These are phyloP conservation scores for Xiphophorus maculatus DNA, from an alignment of 2,113 vertebrate genomes.

Conservation along the genomic window DNA sequence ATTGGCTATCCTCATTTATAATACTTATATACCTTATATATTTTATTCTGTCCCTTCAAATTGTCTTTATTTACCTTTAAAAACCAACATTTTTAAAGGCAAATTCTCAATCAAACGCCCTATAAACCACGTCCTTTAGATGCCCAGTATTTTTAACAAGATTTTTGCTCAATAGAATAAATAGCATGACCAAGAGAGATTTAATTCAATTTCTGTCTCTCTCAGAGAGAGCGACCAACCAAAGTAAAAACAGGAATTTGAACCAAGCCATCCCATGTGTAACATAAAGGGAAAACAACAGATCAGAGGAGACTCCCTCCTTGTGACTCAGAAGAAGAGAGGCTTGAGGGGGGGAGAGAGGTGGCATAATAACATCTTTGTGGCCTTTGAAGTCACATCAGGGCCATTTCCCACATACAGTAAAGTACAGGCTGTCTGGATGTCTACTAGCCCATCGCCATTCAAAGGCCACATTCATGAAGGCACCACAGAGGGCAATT, in stretches of 20 bases:
- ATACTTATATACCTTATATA: not conserved
- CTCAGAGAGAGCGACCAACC: slow-evolving; percentile 10
- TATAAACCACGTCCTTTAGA: slow-evolving; percentile 8
- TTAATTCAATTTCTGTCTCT: slow-evolving; percentile 21
- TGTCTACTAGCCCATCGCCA: slow-evolving; percentile 72
- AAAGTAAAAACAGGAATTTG: slow-evolving; percentile 32
- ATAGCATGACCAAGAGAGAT: not conserved
- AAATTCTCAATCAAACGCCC: not conserved
- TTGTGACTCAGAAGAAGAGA: slow-evolving; percentile 64
- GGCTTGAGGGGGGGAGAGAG: slow-evolving; percentile 19
- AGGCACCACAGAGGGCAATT: slow-evolving; percentile 75
- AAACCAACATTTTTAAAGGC: not conserved
- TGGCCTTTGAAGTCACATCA: slow-evolving; percentile 78
- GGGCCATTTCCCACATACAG: slow-evolving; percentile 75
- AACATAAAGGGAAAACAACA: slow-evolving; percentile 52
- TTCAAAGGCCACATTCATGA: slow-evolving; percentile 83
- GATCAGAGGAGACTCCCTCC: slow-evolving; percentile 50
- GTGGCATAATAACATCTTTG: slow-evolving; percentile 77
- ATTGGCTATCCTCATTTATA: not conserved
- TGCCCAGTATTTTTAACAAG: not conserved
- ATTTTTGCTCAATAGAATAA: slow-evolving; percentile 18
- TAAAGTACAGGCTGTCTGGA: slow-evolving; percentile 73
- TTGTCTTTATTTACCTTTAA: slow-evolving; percentile 14
- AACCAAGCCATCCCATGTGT: slow-evolving; percentile 28
- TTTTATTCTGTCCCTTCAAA: not conserved